These are phyloP conservation scores for Siniperca obscura DNA, from an alignment of 2,797 vertebrate species.

Conservation along the genomic window DNA sequence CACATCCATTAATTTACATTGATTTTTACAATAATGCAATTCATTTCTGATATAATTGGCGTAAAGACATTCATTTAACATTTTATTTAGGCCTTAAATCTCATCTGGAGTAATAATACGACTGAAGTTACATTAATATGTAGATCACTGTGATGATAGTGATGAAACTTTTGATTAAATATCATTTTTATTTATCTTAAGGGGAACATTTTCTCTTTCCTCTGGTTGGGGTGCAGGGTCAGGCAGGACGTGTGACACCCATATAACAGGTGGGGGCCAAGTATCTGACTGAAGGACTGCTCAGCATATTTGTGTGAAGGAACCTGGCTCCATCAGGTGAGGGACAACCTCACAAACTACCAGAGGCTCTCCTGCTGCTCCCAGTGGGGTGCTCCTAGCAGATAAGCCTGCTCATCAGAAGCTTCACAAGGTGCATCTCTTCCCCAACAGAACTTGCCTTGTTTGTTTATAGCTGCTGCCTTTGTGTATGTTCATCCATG, in stretches of 20 bases:
- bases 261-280: not conserved
- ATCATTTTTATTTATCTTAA: not conserved
- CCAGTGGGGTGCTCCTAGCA: conserved; percentile 13
- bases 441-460: conserved; percentile 29
- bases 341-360: conserved; percentile 7
- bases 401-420: conserved; percentile 48
- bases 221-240: not conserved
- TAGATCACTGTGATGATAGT: not conserved
- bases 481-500: conserved; percentile 56
- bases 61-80: not conserved
- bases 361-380: conserved; percentile 39
- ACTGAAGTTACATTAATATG: not conserved
- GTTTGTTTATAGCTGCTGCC: conserved; percentile 38
- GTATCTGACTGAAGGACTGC: conserved; percentile 18
- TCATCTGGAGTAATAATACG: not conserved
- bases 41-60: conserved; percentile 11
- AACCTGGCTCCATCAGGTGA: conserved; percentile 24
- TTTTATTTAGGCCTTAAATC: not conserved
- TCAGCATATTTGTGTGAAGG: conserved; percentile 24
- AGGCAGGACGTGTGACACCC: not conserved
- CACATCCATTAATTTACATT: not conserved
- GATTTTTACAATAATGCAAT: not conserved
- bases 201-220: not conserved
- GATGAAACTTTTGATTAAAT: not conserved
- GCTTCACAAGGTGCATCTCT: conserved; percentile 42